A percentile compares a stretch with the other conserved stretches of the same genome.
Conservation (phyloP, 2,113 vertebrate species). For the human (Homo sapiens) region GRCh38 chr3:44648001-44648500, state of each 20-base stretch:
- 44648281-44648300: conserved; percentile 21
- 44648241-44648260: neutral
- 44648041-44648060: neutral
- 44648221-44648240: neutral
- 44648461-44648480: neutral
- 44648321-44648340: neutral
- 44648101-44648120: neutral
- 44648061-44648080: neutral
- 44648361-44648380: neutral
- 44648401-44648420: neutral
- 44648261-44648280: neutral
- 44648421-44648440: neutral
- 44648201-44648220: conserved; percentile 15
- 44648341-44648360: neutral
- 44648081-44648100: neutral
- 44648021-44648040: neutral
- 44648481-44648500: neutral
- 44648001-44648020: neutral
- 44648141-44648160: neutral
- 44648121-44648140: neutral
- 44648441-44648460: conserved; percentile 43
- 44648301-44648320: conserved; percentile 10
- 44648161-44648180: neutral
- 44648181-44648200: neutral
- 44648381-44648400: neutral